Base-by-base conservation (phyloP, 2,888 invertebrate species). In the Saturnia pavonia region DNA sequence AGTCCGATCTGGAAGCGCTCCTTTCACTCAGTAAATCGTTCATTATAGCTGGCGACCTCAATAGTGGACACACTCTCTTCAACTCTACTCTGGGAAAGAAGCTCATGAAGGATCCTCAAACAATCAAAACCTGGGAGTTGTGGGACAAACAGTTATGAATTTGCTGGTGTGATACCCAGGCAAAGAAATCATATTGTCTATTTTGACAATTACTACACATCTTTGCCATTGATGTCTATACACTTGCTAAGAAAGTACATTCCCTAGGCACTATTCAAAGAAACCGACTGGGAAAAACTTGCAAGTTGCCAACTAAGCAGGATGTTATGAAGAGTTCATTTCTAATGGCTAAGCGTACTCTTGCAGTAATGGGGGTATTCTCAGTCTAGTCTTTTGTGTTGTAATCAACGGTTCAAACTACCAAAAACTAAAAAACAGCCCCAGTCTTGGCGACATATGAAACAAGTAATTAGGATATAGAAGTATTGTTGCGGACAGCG, bases 201-300 rank as follows among this genome's bases (percentile, higher is more conserved):
- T 60, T 65, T 27, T 40, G 70, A 72, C 48, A 72, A 72, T 68
- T 72, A 40, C 65, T 70, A 72, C 43, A 68, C 72, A 19, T 67
- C 69, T 60, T 57, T 69, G 45, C 69, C 69, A 22, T 60, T 72
- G 67, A 45, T 69, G 57, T 60, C n/a, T n/a, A 67, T 42, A 25
- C 19, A n/a, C 51, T 72, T 7, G 60, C 67, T 19, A 72, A 69
- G 1, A n/a, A 70, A 69, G 72, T 72, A 48, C 51, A 72, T 63
- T 70, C 25, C 27, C 34, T 69, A 54, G 73, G 72, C 19, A 74
- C 71, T n/a, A 68, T 72, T 2, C 73, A 72, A 51, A 66, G 65
- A 71, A 74, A 75, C 54, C 69, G 73, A 63, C n/a, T 73, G 12
- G 72, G 72, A 40, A 72, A 73, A 73, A 43, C 54, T 40, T 74